These are phyloP conservation scores for Neoascia interrupta DNA, from an alignment of 2,888 invertebrate species.

Conservation along the genomic window DNA sequence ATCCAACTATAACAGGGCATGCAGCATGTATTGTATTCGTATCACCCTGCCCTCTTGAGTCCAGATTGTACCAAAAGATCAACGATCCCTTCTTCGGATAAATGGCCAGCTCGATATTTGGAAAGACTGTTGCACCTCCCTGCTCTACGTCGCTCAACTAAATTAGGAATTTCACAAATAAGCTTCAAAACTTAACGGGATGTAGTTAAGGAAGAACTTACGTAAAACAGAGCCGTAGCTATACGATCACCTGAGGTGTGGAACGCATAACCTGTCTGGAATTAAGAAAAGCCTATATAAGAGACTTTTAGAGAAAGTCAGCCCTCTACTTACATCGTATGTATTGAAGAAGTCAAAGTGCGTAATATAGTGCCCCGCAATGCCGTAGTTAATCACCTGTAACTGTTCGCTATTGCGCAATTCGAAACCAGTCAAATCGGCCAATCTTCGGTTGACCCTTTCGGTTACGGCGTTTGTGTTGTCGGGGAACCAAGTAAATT, in stretches of 20 bases:
- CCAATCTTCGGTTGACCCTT: constrained; percentile 73
- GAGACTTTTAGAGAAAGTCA: too few relatives aligned
- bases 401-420: constrained; percentile 74
- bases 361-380: constrained; percentile 76
- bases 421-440: constrained; percentile 76
- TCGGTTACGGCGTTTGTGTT: constrained; percentile 58
- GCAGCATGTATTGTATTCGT: constrained; percentile 74
- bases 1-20: constrained; percentile 76
- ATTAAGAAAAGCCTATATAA: neutral
- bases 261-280: constrained; percentile 80
- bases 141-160: constrained; percentile 97
- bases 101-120: constrained; percentile 89
- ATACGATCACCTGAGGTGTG: constrained; percentile 88
- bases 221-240: constrained; percentile 97
- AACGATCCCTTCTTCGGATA: constrained; percentile 89
- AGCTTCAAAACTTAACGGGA: neutral
- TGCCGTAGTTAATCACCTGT: constrained; percentile 77
- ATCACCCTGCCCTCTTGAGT: constrained; percentile 71
- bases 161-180: neutral
- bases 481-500: constrained; percentile 76
- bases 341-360: constrained; percentile 72
- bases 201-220: constrained; percentile 81
- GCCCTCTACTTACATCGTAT: neutral
- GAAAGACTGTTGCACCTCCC: constrained; percentile 98
- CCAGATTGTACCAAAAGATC: constrained; percentile 76